Percentiles rank a stretch among this genome's conserved stretches.
phyloP scores from a whole-genome alignment of 1,140 invertebrate species.

The Andricus grossulariae region DNA sequence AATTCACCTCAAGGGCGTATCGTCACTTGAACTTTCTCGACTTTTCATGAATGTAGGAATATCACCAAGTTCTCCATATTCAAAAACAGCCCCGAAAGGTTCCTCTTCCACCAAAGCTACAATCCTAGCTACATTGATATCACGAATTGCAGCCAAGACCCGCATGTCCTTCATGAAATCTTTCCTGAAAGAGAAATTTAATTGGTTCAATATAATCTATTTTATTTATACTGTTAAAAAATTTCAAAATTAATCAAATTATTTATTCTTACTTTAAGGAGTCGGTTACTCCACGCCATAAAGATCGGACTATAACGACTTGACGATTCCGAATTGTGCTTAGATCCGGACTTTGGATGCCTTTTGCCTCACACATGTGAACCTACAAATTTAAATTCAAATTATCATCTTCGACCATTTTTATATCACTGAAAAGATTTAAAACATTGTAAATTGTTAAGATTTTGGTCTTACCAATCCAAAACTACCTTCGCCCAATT shows the following conservation, averaged over 20 bases:
- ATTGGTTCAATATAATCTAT: constrained; percentile 32
- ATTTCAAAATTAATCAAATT: constrained; percentile 20
- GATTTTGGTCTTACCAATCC: constrained; percentile 83
- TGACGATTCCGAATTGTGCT: constrained; percentile 80
- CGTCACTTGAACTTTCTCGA: constrained; percentile 68
- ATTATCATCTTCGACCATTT: too few relatives aligned
- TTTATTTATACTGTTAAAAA: constrained; percentile 31
- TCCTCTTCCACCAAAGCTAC: constrained; percentile 89
- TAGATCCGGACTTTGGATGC: constrained; percentile 79
- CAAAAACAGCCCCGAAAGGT: constrained; percentile 89
- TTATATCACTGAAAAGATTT: not conserved
- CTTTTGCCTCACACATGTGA: constrained; percentile 85
- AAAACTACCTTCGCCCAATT: constrained; percentile 91
- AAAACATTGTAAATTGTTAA: constrained; percentile 23
- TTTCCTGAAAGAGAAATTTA: constrained; percentile 77
- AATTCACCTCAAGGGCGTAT: constrained; percentile 66
- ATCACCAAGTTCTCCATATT: constrained; percentile 90
- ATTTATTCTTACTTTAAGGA: constrained; percentile 77
- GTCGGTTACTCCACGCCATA: constrained; percentile 83
- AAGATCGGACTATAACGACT: constrained; percentile 84
- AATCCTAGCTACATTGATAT: constrained; percentile 89
- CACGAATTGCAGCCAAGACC: constrained; percentile 86
- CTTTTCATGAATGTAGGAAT: constrained; percentile 85
- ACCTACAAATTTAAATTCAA: constrained; percentile 75
- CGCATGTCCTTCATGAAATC: constrained; percentile 91